Conservation (phyloP, 2,888 invertebrate genomes). For the Xestia rhomboidea region DNA sequence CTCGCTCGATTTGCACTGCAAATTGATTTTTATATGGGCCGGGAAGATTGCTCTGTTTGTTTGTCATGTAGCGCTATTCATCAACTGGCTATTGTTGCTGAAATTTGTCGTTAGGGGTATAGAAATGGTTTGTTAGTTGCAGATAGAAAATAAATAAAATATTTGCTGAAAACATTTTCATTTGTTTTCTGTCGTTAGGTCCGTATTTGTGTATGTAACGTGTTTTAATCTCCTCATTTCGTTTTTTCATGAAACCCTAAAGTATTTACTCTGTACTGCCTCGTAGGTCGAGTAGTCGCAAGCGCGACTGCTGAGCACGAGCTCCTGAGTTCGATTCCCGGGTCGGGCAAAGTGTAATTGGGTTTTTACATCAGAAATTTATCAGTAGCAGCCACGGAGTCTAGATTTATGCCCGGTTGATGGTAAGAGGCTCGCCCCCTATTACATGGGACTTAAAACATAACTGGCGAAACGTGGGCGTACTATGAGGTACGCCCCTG, state of each 20-base stretch:
- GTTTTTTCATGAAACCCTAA: neutral
- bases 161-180: neutral
- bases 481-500: neutral
- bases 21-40: slow-evolving; percentile 88
- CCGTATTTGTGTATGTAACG: neutral
- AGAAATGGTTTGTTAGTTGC: slow-evolving; percentile 25
- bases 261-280: neutral
- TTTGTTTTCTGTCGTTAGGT: neutral
- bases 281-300: neutral
- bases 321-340: neutral
- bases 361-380: neutral
- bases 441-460: neutral
- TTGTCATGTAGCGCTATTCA: slow-evolving; percentile 47
- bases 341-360: neutral
- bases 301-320: neutral
- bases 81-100: slow-evolving; percentile 39
- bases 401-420: neutral
- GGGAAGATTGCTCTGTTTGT: slow-evolving; percentile 65
- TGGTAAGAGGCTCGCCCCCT: neutral
- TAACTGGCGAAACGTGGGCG: neutral
- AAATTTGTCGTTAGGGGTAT: slow-evolving; percentile 33
- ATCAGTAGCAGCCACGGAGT: neutral
- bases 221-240: too few relatives aligned
- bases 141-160: slow-evolving; percentile 7
- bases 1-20: slow-evolving; percentile 88